phyloP scores from a whole-genome alignment of 2,888 invertebrate species.

The Noctua pronuba region DNA sequence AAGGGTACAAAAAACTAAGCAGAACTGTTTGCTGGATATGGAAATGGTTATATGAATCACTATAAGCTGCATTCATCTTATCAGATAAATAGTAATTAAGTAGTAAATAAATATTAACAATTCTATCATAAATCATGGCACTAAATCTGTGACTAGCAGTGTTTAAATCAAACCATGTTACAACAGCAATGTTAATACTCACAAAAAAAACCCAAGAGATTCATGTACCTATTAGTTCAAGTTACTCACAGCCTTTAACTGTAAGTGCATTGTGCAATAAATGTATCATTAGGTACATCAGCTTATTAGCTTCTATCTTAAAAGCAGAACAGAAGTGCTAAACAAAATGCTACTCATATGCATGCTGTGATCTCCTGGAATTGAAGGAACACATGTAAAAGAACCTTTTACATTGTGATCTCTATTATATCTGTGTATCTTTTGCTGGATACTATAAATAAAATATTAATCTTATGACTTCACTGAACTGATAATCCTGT shows the following conservation, averaged over 20 bases:
- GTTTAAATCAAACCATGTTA: background rate
- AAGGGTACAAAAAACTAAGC: too few species aligned
- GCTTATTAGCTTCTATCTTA: background rate
- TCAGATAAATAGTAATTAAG: conserved; percentile 1
- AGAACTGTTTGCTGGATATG: background rate
- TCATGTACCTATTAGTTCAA: background rate
- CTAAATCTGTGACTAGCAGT: background rate
- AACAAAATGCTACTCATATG: background rate
- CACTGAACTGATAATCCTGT: conserved; percentile 25
- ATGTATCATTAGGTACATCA: background rate
- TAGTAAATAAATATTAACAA: conserved; percentile 2
- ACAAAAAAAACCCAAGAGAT: background rate
- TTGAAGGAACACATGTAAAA: background rate
- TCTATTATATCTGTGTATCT: background rate
- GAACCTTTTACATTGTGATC: background rate
- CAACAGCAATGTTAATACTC: background rate
- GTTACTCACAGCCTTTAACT: background rate
- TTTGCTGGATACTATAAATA: background rate
- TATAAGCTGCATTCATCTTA: background rate
- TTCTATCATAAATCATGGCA: background rate
- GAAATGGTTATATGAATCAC: background rate
- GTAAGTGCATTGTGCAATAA: background rate
- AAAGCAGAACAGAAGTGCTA: conserved; percentile 1
- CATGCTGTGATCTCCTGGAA: background rate
- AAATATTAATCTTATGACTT: background rate